phyloP scores from a whole-genome alignment of 1,140 invertebrate species.

The Drosophila watanabei region DNA sequence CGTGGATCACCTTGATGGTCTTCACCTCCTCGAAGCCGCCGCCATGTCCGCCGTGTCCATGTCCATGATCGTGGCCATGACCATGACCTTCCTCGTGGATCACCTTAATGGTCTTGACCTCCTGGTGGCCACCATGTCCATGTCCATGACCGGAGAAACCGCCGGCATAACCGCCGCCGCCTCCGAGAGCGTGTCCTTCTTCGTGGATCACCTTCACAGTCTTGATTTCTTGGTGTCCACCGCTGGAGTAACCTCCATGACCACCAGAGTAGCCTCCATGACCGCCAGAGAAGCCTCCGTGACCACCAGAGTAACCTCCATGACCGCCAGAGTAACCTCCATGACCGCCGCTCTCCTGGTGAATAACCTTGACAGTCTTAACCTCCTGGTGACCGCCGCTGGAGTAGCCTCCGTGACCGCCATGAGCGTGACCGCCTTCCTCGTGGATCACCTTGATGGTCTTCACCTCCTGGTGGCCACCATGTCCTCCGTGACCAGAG shows the following conservation, averaged over 20 bases:
- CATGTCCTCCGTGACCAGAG: slow-evolving; percentile 46
- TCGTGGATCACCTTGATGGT: slow-evolving; percentile 78
- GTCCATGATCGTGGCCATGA: slow-evolving; percentile 26
- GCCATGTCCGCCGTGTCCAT: background rate
- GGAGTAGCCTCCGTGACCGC: slow-evolving; percentile 5
- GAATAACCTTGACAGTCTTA: slow-evolving; percentile 63
- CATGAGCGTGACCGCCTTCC: slow-evolving; percentile 53
- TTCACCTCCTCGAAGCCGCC: slow-evolving; percentile 64
- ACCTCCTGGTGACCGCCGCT: slow-evolving; percentile 33
- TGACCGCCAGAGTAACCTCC: slow-evolving; percentile 36
- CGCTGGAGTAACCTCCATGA: slow-evolving; percentile 26
- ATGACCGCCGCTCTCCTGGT: slow-evolving; percentile 46
- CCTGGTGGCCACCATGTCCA: slow-evolving; percentile 48
- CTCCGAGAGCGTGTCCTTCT: slow-evolving; percentile 47
- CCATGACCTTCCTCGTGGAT: slow-evolving; percentile 69
- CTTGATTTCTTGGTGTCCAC: slow-evolving; percentile 65
- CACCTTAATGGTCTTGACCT: slow-evolving; percentile 75
- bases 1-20: slow-evolving; percentile 76
- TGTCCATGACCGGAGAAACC: slow-evolving; percentile 48
- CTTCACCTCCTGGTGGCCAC: slow-evolving; percentile 60
- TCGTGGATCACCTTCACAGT: slow-evolving; percentile 71
- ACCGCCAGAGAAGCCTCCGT: too few species aligned
- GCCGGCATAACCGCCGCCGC: slow-evolving; percentile 46
- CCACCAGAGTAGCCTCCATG: slow-evolving; percentile 13
- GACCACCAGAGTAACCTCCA: slow-evolving; percentile 11